phyloP scores from a whole-genome alignment of 1,140 invertebrate species.

The Hypothenemus hampei region DNA sequence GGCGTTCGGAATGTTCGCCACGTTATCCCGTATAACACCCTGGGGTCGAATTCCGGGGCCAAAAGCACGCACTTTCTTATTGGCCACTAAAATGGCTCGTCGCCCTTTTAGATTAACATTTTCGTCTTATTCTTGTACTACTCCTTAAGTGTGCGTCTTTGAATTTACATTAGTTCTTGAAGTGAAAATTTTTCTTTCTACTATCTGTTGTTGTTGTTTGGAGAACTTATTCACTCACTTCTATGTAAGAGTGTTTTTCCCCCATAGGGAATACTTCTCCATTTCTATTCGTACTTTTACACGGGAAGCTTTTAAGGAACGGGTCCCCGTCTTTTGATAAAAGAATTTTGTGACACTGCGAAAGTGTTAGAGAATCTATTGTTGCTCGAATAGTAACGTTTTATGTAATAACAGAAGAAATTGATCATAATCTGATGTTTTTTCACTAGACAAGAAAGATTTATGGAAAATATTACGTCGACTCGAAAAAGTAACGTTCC shows the following conservation, averaged over 20 bases:
- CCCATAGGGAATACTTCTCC: slow-evolving; percentile 1
- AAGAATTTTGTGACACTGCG: too few relatives aligned
- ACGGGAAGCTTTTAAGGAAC: too few relatives aligned
- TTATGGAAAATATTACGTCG: slow-evolving; percentile 28
- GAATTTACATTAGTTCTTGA: not conserved
- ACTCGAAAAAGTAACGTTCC: slow-evolving; percentile 22
- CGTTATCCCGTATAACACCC: slow-evolving; percentile 21
- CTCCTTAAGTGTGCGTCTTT: not conserved
- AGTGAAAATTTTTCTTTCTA: not conserved
- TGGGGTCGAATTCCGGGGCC: slow-evolving; percentile 13
- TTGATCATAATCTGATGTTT: slow-evolving; percentile 22
- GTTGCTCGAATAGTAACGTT: too few relatives aligned
- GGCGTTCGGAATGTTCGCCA: slow-evolving; percentile 16
- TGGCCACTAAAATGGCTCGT: slow-evolving; percentile 13
- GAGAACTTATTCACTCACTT: not conserved
- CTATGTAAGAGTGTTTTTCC: slow-evolving; percentile 1
- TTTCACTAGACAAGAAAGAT: slow-evolving; percentile 20
- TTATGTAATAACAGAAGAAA: slow-evolving; percentile 6
- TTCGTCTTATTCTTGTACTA: not conserved
- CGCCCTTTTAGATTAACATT: not conserved
- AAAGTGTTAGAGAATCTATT: too few relatives aligned
- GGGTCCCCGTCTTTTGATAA: too few relatives aligned
- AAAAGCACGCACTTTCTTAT: slow-evolving; percentile 21
- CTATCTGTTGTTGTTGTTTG: not conserved
- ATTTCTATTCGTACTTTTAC: slow-evolving; percentile 1